Base-by-base conservation (phyloP, 2,797 vertebrate species). In the Chaenodraco wilsoni region DNA sequence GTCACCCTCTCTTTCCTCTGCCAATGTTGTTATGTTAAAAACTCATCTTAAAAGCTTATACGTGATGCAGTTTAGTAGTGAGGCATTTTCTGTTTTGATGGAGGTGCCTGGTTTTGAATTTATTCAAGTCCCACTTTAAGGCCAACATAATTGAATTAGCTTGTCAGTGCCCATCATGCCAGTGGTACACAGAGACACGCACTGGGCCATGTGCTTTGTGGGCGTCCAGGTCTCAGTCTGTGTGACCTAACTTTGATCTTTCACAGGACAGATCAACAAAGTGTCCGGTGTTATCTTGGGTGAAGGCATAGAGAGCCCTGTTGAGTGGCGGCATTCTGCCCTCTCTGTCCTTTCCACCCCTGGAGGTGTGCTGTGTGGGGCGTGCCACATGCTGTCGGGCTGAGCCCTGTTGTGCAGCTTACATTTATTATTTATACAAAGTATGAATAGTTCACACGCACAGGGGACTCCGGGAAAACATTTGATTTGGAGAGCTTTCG, bases 241-340 rank as follows among this genome's bases (percentile, higher is more conserved):
- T 58, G 63, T 91, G 86, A 92, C 88, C 88, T 87, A 79, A 84
- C 90, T 85, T 91, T 91, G 86, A 86, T 84, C 64, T 7, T 17
- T 50, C 0, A 31, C 43, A 54, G 68, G 48, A 63, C 57, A 73
- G 45, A 86, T 83, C 69, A 84, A 78, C 65, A 87, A 90, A 88
- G 89, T 67, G 73, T 77, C 56, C 49, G 5, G 23, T 12, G 60
- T 78, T 49, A 54, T 33, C 15, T 41, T 2, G 33, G 46, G 48
- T 21, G 31, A 54, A 37, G 40, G 75, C 57, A 81, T 87, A 87
- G 59, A 48, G 51, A 65, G 76, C 41, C 90, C 60, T 50, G 78
- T 81, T 79, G 88, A 1, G 80, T 49, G 27, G 76, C 23, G 76
- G 65, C 76, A 79, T 89, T 88, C 81, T 79, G 41, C 19, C 76